Conservation (phyloP, 1,140 invertebrate genomes). For the Polyergus mexicanus region DNA sequence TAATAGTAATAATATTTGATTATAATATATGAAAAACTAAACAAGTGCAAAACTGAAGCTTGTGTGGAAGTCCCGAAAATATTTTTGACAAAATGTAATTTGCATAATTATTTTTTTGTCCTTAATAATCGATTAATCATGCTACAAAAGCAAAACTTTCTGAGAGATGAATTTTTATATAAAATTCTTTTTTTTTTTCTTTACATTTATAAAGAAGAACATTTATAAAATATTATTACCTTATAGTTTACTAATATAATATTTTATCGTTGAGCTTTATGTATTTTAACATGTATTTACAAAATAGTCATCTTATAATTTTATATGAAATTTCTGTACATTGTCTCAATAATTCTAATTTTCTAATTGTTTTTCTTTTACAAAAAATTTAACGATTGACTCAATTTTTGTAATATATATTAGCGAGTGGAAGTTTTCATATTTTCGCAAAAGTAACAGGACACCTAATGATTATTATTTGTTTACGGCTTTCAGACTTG, state of each 20-base stretch:
- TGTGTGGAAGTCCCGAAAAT: background rate
- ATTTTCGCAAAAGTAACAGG: background rate
- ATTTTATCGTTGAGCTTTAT: background rate
- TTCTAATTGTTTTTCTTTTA: background rate
- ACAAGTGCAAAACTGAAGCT: background rate
- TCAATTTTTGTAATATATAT: background rate
- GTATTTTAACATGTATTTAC: background rate
- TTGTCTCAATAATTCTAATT: background rate
- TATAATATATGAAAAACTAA: no score
- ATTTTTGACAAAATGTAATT: constrained; percentile 2
- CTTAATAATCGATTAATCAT: background rate
- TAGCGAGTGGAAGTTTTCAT: background rate
- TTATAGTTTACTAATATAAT: background rate
- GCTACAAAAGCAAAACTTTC: background rate
- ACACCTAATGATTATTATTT: background rate
- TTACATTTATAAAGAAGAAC: background rate
- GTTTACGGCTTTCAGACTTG: constrained; percentile 56
- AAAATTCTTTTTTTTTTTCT: background rate
- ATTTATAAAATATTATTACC: background rate
- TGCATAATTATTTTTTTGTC: background rate
- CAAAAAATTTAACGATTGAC: background rate
- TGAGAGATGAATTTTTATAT: background rate
- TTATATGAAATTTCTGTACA: background rate
- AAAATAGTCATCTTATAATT: background rate
- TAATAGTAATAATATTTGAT: background rate